phyloP scores from a whole-genome alignment of 2,888 invertebrate species.

The Spilarctia lutea region DNA sequence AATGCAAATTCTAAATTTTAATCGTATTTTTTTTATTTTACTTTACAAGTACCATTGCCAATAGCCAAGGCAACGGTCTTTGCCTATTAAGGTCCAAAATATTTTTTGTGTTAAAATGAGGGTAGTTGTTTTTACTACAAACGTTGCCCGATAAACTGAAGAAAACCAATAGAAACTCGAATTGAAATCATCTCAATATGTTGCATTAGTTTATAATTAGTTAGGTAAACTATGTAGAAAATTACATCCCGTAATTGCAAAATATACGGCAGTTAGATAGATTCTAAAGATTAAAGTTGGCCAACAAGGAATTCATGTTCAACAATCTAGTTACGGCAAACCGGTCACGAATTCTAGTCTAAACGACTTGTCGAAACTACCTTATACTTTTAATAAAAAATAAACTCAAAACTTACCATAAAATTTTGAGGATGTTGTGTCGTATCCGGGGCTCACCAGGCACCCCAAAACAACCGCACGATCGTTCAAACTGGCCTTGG shows the following conservation, averaged over 20 bases:
- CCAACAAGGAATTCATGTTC: conserved; percentile 40
- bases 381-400: conserved; percentile 7
- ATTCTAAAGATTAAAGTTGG: conserved; percentile 47
- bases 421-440: conserved; percentile 29
- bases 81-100: neutral
- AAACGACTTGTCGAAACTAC: conserved; percentile 28
- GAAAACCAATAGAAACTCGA: conserved; percentile 20
- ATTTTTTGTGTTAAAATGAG: neutral
- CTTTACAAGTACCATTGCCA: neutral
- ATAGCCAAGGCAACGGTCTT: neutral
- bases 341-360: conserved; percentile 47
- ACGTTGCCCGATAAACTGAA: neutral
- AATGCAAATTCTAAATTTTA: neutral
- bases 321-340: conserved; percentile 47
- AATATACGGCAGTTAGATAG: conserved; percentile 50
- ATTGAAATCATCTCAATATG: conserved; percentile 33
- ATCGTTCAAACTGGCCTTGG: conserved; percentile 55
- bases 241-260: conserved; percentile 49
- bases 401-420: conserved; percentile 63
- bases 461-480: conserved; percentile 59
- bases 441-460: conserved; percentile 54
- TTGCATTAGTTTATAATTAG: conserved; percentile 43
- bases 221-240: conserved; percentile 47
- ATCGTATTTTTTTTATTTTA: neutral
- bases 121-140: neutral